Base-by-base conservation (phyloP, 2,113 vertebrate species). In the Tilapia sparmanii region DNA sequence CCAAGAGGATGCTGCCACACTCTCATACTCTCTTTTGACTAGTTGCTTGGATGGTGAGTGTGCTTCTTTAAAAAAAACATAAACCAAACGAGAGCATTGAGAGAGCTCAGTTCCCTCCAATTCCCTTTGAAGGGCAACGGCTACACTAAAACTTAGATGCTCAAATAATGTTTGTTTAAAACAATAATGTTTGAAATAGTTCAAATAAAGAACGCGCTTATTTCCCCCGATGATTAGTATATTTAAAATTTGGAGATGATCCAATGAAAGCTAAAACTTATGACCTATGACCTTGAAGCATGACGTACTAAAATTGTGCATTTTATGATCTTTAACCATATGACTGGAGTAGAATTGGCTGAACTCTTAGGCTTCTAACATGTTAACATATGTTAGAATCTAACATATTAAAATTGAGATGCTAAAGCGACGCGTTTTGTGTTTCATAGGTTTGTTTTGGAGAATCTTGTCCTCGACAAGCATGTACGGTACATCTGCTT, bases 31-130 rank as follows among this genome's bases (percentile, higher is more conserved):
- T 50, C 82, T 97, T 59, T 92, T 98, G 68, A 35, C 93, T 15
- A 92, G 24, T 80, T 97, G 29, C 6, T 96, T 2, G 9, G 92
- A 52, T 98, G 97, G 97, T 98, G 80, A 93, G 95, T 52, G 31
- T 2, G 19, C 19, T 22, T 68, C 15, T 4, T 13, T 10, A 50
- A 8, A 4, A 54, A 2, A 0, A 7, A 6, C 10, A 1, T 1
- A 33, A 19, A 33, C 16, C 4, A 63, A 66, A 35, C 2, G 1
- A 66, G 31, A 38, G 18, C 31, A 38, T 0, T 66, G 4, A 2
- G 10, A 66, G 10, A 66, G 2, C 31, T 12, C 31, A 66, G 18
- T 66, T 66, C 10, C 61, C 10, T 35, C 61, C 61, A 66, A 66
- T 66, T 66, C 31, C 3, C 31, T 35, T 11, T 35, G 18, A 66